Base-by-base conservation (phyloP, 2,797 vertebrate species). In the Gadopsis bispinosus region DNA sequence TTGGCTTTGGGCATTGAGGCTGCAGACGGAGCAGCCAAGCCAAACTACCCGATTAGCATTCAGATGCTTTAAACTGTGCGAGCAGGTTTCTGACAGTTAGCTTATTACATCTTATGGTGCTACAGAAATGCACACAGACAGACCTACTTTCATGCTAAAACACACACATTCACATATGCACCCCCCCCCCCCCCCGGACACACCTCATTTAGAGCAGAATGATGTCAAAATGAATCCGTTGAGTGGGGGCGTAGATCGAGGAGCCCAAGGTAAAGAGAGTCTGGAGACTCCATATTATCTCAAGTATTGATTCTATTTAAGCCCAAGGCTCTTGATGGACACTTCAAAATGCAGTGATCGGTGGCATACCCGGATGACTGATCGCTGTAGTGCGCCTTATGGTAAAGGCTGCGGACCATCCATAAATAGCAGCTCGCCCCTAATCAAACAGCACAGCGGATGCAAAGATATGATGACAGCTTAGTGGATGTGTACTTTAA, bases 241-340 rank as follows among this genome's bases (percentile, higher is more conserved):
- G 90, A 89, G 77, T 80, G 74, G 74, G 47, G 77, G 79, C 26
- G 75, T 89, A 91, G 92, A 94, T 83, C 83, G 90, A 93, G 87
- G 82, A 92, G 90, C 77, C 86, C 62, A 85, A 81, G 87, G 88
- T 91, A 86, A 94, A 88, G 88, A 88, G 83, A 87, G 88, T 91
- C 83, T 86, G 69, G 73, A 85, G 90, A 87, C 87, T 83, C 67
- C 87, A 88, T 92, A 94, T 93, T 91, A 94, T 94, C 92, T 91
- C 69, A 59, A 73, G 81, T 93, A 95, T 95, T 83, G 95, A 95
- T 95, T 87, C 64, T 74, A 37, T 86, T 92, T 82, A 72, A 90
- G 83, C 83, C 88, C 31, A 48, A 59, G 81, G 85, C 88, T 78
- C 83, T 81, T 89, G 87, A 87, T 79, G 86, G 88, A 91, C 88